Base-by-base conservation (phyloP, 2,888 invertebrate species). In the Theretra japonica region DNA sequence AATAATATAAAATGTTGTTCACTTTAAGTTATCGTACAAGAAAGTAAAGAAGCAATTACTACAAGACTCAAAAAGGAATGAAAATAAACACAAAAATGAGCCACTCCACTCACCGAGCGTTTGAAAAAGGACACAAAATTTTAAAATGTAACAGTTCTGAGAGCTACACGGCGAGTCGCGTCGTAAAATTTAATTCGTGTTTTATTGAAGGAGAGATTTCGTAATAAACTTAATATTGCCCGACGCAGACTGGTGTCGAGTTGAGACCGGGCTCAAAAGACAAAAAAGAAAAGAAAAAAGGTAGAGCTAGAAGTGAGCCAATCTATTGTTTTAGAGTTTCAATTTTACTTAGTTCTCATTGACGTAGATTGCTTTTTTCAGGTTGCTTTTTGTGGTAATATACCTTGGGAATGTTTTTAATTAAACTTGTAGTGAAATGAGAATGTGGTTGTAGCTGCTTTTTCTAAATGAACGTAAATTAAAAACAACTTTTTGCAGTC, bases 141-240 rank as follows among this genome's bases (percentile, higher is more conserved):
- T 72, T 68, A 70, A 72, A 73, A 70, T 58, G 72, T 69, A 72
- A 53, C 48, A 33, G 33, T 62, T 65, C 56, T 50, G 41, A 57
- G 65, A 76, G 69, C 70, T 78, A 75, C 73, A 74, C 71, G 58
- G 72, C 68, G 72, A 73, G 75, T 73, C 74, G 75, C 71, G 76
- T 80, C 82, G 82, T 85, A 85, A 88, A 87, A 86, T 85, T 84
- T 86, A 88, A 88, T 88, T 87, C 80, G 73, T 79, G 79, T 87
- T 88, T 87, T 86, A 87, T 81, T 81, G 77, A 77, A 82, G 84
- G 77, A 81, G 79, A 81, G 81, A 83, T 82, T 83, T 85, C 75
- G 81, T 83, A 83, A 88, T 89, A 87, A 89, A 88, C 79, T 86
- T 84, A 82, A 88, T 87, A 86, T 86, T 83, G 81, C 48, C 65